Conservation (phyloP, 2,113 vertebrate species). For the Stomatorhinus ivindoensis region DNA sequence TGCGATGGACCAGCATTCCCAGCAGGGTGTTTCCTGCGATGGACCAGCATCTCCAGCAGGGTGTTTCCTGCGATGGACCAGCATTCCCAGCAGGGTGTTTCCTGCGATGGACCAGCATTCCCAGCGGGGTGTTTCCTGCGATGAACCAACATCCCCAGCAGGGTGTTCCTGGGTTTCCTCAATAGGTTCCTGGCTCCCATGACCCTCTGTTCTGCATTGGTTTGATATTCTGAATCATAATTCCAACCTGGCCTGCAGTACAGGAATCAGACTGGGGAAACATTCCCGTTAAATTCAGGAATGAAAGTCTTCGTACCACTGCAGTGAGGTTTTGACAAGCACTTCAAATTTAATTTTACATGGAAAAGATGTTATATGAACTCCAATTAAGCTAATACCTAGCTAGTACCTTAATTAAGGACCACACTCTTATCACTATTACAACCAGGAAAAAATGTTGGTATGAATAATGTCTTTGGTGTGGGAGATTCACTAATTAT, state of each 20-base stretch:
- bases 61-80: not conserved
- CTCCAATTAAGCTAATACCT: not conserved
- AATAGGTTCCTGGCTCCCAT: not conserved
- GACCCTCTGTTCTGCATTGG: not conserved
- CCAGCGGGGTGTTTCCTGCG: no score
- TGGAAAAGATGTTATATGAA: not conserved
- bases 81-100: no score
- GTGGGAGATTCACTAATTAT: not conserved
- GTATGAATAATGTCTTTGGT: not conserved
- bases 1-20: no score
- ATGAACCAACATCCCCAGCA: not conserved
- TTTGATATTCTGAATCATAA: not conserved
- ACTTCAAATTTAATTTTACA: not conserved
- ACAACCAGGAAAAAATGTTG: not conserved
- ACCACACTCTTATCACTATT: not conserved
- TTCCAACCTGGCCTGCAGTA: not conserved
- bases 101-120: no score
- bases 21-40: not conserved
- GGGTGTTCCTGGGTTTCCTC: not conserved
- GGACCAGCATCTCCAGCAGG: not conserved
- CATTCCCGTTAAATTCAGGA: not conserved
- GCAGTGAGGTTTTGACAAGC: not conserved
- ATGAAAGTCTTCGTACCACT: not conserved
- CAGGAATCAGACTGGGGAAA: not conserved
- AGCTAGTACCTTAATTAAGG: not conserved